These are phyloP conservation scores for Ophioderma brevispina DNA, from an alignment of 35 echinoderm and acorn worm genomes.

Conservation along the genomic window DNA sequence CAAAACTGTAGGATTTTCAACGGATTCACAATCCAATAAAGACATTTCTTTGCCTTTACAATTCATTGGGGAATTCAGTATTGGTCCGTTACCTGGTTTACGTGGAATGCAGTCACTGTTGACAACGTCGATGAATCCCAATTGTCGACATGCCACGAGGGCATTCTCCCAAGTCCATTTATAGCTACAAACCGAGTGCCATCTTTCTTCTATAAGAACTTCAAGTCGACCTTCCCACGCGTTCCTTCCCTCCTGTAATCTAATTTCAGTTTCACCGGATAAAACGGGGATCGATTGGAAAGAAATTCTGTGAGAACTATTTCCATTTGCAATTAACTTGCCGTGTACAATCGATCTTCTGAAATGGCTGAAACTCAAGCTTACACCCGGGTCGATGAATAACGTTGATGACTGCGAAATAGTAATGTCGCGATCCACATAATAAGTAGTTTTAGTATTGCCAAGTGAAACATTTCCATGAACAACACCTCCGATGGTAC, in stretches of 20 bases:
- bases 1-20: too few relatives aligned
- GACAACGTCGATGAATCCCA: neutral
- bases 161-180: neutral
- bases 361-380: neutral
- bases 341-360: neutral
- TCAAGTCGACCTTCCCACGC: neutral
- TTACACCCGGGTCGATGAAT: neutral
- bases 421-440: neutral
- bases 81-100: too few relatives aligned
- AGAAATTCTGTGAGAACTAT: neutral
- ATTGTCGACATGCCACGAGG: neutral
- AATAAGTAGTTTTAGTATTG: neutral
- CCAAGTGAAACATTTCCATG: neutral
- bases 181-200: neutral
- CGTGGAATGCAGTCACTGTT: too few relatives aligned
- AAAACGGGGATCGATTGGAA: neutral
- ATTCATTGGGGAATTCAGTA: too few relatives aligned
- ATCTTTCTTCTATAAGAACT: neutral
- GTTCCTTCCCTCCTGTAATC: neutral
- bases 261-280: neutral
- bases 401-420: neutral
- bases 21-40: too few relatives aligned
- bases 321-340: neutral
- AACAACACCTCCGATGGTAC: neutral
- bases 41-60: too few relatives aligned